Base-by-base conservation (phyloP, 2,888 invertebrate species). In the Ormyrus rosae region DNA sequence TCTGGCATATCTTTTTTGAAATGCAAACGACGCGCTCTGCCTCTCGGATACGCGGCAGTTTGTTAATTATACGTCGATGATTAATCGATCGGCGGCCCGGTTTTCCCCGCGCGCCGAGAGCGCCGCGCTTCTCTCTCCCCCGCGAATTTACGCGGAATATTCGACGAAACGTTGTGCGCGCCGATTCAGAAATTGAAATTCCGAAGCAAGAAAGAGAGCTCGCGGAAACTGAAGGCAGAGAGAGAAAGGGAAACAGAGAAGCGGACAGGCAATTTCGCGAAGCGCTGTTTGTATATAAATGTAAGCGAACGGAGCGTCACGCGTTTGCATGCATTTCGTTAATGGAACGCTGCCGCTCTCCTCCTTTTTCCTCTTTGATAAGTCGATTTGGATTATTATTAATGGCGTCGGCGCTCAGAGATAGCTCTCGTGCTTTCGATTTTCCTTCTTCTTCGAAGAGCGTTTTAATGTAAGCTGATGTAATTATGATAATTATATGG, bases 1-100 rank as follows among this genome's bases (percentile, higher is more conserved):
- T 7, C 68, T 53, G 34, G 34, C 51, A 67, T 45, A 61, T 55
- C 68, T 76, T 80, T 80, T 80, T 72, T 75, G 72, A 76, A 77
- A 77, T 72, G 68, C 72, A 80, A 80, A 77, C 70, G 65, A 72
- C 55, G 45, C 34, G 63, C 45, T 63, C 7, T 2, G 53, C 11
- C 13, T 6, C 13, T 6, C 19, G 65, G 65, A 55, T 46, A 10
- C 73, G 34, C 51, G 55, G 55, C 48, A 34, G 60, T 67, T 67
- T 46, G 67, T 78, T 78, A 78, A 78, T 78, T 78, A 58, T 70
- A 60, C 61, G 45, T 6, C 65, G 55, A 65, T 75, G 69, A 65
- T 65, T 70, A 70, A 70, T 74, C 19, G 61, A 73, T 69, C 64
- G 65, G 7, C 50, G 58, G 6, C 13, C 50, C 13, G 5, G 8